phyloP scores from a whole-genome alignment of 2,113 vertebrate species.

The Thunnus thynnus region DNA sequence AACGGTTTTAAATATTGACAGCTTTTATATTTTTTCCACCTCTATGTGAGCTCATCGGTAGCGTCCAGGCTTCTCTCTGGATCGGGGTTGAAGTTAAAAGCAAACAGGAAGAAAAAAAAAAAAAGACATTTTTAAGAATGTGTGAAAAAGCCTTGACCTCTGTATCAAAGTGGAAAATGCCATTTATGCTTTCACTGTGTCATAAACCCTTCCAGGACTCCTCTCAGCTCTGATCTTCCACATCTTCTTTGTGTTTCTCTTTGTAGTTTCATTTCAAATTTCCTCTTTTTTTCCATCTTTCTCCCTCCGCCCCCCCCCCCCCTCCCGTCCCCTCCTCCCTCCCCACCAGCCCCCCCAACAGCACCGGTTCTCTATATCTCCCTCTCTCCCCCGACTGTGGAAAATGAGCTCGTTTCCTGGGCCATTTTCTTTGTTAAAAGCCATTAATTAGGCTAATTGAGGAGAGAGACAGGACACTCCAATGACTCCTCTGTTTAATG shows the following conservation, averaged over 20 bases:
- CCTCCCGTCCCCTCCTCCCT: neutral
- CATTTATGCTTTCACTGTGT: too few relatives aligned
- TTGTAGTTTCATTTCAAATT: too few relatives aligned
- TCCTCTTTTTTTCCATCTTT: neutral
- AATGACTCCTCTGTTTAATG: constrained; percentile 76
- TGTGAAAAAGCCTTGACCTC: too few relatives aligned
- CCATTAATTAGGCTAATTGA: constrained; percentile 84
- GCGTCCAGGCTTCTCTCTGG: too few relatives aligned
- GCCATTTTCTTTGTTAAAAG: constrained; percentile 78
- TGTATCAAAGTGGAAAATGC: too few relatives aligned
- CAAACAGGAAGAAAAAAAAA: too few relatives aligned
- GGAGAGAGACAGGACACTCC: constrained; percentile 76
- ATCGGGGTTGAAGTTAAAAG: too few relatives aligned
- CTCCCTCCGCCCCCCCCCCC: neutral
- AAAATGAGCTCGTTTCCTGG: constrained; percentile 69
- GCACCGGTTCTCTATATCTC: neutral
- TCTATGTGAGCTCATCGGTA: too few relatives aligned
- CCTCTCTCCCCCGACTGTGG: constrained; percentile 21
- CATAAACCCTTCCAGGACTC: too few relatives aligned
- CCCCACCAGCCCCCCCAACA: neutral
- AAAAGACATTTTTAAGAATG: too few relatives aligned
- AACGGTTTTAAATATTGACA: neutral
- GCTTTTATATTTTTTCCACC: neutral
- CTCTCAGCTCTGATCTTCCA: too few relatives aligned
- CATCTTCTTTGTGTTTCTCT: neutral